Conservation (phyloP, 2,888 invertebrate genomes). For the Spodoptera exigua region DNA sequence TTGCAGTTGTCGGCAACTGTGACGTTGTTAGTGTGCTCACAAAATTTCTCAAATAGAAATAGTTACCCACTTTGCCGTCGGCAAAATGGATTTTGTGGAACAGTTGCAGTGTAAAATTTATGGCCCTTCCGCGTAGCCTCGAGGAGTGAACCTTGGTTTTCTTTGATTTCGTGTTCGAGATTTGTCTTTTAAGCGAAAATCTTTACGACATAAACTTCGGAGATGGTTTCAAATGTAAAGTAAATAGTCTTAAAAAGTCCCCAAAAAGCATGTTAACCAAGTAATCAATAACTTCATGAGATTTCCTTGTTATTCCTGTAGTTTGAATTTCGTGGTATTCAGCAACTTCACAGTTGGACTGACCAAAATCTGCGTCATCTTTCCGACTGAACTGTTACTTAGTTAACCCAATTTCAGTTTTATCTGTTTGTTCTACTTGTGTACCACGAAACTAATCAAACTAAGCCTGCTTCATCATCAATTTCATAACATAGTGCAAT, state of each 20-base stretch:
- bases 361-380: constrained; percentile 23
- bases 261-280: constrained; percentile 8
- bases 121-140: constrained; percentile 37
- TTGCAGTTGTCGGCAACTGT: constrained; percentile 36
- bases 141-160: constrained; percentile 27
- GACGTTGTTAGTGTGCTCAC: constrained; percentile 22
- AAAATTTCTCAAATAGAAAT: constrained; percentile 25
- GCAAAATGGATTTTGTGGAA: constrained; percentile 49
- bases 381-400: constrained; percentile 28
- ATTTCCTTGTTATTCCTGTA: constrained; percentile 41
- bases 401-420: constrained; percentile 43
- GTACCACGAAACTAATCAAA: constrained; percentile 44
- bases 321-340: constrained; percentile 18
- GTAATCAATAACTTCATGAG: constrained; percentile 35
- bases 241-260: too few relatives aligned
- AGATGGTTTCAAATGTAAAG: not conserved
- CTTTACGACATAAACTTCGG: constrained; percentile 15
- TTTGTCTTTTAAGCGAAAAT: constrained; percentile 13
- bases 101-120: constrained; percentile 57
- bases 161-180: constrained; percentile 36
- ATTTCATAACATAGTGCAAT: constrained; percentile 22
- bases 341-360: constrained; percentile 14
- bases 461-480: constrained; percentile 33
- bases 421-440: constrained; percentile 46
- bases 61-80: constrained; percentile 26